These are phyloP conservation scores for Chitala chitala DNA, from an alignment of 2,113 vertebrate genomes.

Conservation along the genomic window DNA sequence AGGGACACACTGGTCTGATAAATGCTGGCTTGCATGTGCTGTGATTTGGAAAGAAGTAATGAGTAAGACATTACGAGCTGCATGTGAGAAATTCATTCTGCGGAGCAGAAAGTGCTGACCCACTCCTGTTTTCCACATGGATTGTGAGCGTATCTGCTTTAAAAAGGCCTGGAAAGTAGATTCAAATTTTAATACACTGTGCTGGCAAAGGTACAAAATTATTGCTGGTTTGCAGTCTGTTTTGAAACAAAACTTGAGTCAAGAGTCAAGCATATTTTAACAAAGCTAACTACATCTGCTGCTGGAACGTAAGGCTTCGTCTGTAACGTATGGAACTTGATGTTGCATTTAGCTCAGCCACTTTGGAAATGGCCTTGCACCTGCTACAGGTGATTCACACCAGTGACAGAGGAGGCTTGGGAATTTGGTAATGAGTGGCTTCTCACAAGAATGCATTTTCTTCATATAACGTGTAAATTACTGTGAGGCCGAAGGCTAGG, in stretches of 20 bases:
- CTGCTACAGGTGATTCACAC: conserved; percentile 43
- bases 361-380: conserved; percentile 44
- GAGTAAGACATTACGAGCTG: neutral
- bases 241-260: too few species aligned
- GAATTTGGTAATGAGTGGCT: conserved; percentile 39
- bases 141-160: neutral
- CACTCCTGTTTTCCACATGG: neutral
- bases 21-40: neutral
- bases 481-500: too few species aligned
- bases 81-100: neutral
- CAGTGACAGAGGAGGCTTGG: conserved; percentile 23
- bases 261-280: too few species aligned
- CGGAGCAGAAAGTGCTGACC: neutral
- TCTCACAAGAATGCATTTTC: conserved; percentile 42
- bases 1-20: conserved; percentile 3
- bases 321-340: too few species aligned
- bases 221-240: too few species aligned
- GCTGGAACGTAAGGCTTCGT: too few species aligned
- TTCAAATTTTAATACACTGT: too few species aligned
- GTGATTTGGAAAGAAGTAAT: neutral
- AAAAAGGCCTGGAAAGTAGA: neutral
- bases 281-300: too few species aligned
- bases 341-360: conserved; percentile 25
- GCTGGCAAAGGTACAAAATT: too few species aligned
- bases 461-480: conserved; percentile 26